phyloP scores from a whole-genome alignment of 30 jellyfish, hydroid and myxozoan species.

The Hydra vulgaris region DNA sequence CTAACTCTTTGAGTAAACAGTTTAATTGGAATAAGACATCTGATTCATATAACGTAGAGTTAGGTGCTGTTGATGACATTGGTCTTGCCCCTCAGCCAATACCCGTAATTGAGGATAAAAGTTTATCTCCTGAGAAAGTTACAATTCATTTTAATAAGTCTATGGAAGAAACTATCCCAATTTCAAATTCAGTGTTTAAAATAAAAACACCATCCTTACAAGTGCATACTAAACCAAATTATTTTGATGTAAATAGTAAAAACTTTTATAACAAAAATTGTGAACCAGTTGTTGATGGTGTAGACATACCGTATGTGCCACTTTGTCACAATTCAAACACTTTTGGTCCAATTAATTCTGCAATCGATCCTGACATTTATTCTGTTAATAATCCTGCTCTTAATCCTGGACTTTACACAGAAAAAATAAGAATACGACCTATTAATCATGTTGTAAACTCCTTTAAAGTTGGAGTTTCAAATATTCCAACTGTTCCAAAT shows the following conservation, averaged over 20 bases:
- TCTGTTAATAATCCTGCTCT: background rate
- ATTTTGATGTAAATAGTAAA: background rate
- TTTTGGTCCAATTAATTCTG: background rate
- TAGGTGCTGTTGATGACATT: background rate
- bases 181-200: background rate
- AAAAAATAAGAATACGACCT: background rate
- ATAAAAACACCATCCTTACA: background rate
- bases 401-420: background rate
- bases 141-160: background rate
- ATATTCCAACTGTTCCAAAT: background rate
- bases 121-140: background rate
- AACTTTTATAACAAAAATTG: background rate
- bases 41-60: background rate
- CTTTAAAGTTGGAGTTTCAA: background rate
- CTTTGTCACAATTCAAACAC: background rate
- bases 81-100: background rate
- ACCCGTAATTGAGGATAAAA: background rate
- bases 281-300: background rate
- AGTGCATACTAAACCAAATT: background rate
- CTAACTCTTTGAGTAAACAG: background rate
- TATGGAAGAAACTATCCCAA: background rate
- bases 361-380: background rate
- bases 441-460: background rate
- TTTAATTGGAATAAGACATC: background rate
- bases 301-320: constrained; percentile 3